These are phyloP conservation scores for Discoglossus pictus DNA, from an alignment of 2,797 vertebrate genomes.

Conservation along the genomic window DNA sequence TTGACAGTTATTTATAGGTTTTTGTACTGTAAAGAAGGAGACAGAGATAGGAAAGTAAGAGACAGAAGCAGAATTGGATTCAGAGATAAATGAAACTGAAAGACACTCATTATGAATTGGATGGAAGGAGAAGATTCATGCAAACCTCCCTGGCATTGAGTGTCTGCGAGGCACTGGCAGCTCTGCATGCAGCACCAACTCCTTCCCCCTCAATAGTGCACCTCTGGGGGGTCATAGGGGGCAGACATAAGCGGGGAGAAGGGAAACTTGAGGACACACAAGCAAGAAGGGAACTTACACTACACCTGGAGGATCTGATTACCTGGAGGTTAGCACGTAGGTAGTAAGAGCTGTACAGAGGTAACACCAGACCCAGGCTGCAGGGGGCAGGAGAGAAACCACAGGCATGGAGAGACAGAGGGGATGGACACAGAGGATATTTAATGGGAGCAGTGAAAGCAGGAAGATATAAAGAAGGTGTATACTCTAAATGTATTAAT, in stretches of 20 bases:
- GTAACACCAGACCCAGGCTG: constrained; percentile 94
- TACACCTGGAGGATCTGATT: constrained; percentile 99
- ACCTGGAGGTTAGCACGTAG: constrained; percentile 96
- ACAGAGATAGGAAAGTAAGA: constrained; percentile 29
- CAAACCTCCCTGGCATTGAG: constrained; percentile 75
- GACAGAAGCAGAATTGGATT: constrained; percentile 40
- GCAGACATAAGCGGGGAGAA: constrained; percentile 51
- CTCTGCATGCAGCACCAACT: constrained; percentile 45
- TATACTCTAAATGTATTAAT: too few species aligned
- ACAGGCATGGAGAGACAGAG: constrained; percentile 57
- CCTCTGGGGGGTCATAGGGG: constrained; percentile 24
- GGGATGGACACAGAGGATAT: not conserved
- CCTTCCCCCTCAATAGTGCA: constrained; percentile 34
- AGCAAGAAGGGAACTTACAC: constrained; percentile 91
- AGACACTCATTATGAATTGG: constrained; percentile 70
- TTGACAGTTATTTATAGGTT: too few species aligned
- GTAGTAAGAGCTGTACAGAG: constrained; percentile 95
- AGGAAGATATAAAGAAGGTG: not conserved
- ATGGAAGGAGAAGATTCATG: constrained; percentile 85
- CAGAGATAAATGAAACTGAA: constrained; percentile 65
- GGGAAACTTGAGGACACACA: constrained; percentile 55
- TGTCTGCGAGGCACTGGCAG: constrained; percentile 51
- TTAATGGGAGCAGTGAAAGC: too few species aligned
- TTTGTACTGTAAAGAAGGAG: too few species aligned
- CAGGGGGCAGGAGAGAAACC: too few species aligned